Conservation (phyloP, 2,113 vertebrate genomes). For the Thryonomys swinderianus region DNA sequence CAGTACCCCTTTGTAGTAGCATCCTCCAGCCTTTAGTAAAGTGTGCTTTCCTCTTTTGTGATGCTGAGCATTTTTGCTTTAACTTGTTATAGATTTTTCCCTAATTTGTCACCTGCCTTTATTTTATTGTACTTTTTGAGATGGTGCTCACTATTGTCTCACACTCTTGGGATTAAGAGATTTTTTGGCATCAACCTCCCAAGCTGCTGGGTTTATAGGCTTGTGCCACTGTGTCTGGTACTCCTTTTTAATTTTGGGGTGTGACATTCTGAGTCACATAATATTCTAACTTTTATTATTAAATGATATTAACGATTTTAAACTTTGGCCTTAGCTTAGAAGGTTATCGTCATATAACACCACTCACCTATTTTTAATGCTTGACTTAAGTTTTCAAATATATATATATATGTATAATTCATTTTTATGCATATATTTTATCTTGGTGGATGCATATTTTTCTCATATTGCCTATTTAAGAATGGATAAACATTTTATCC, state of each 20-base stretch:
- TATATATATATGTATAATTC: not conserved
- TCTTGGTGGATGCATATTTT: constrained; percentile 34
- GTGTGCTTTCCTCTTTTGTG: not conserved
- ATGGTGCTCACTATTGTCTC: not conserved
- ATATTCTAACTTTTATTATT: constrained; percentile 39
- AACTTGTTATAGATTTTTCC: not conserved
- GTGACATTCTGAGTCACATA: not conserved
- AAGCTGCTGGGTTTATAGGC: not conserved
- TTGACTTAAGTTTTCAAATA: not conserved
- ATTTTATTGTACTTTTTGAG: not conserved
- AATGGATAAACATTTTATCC: constrained; percentile 14
- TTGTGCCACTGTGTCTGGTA: not conserved
- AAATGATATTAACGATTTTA: not conserved
- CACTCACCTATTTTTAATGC: not conserved
- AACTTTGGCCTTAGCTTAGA: not conserved
- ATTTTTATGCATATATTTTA: not conserved
- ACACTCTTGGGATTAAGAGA: not conserved
- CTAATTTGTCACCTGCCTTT: not conserved
- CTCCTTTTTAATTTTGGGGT: not conserved
- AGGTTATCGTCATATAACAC: not conserved
- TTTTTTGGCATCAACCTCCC: not conserved
- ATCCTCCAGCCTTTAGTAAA: not conserved
- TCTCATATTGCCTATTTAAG: not conserved
- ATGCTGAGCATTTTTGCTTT: not conserved
- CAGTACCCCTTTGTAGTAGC: not conserved